phyloP scores from a whole-genome alignment of 2,888 invertebrate species.

The Amiota minor region DNA sequence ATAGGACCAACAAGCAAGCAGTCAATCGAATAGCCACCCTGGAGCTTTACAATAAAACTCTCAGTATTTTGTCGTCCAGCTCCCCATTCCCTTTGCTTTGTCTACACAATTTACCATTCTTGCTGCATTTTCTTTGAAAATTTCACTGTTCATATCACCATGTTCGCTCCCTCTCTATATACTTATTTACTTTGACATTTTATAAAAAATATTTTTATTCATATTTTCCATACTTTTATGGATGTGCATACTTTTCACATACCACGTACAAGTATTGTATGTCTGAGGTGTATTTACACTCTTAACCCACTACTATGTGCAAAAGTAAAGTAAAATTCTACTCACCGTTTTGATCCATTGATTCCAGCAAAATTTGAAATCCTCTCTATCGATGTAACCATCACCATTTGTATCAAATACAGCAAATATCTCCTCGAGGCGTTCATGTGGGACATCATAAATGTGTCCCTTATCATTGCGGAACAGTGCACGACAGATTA shows the following conservation, averaged over 20 bases:
- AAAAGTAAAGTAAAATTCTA: constrained; percentile 44
- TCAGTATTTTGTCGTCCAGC: too few species aligned
- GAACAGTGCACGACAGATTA: constrained; percentile 89
- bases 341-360: constrained; percentile 91
- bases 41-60: not conserved
- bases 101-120: not conserved
- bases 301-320: too few species aligned
- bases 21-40: not conserved
- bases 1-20: not conserved
- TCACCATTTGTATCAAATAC: constrained; percentile 87
- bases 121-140: too few species aligned
- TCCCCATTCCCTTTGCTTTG: not conserved
- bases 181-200: constrained; percentile 9
- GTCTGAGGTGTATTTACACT: not conserved
- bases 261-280: not conserved
- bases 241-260: not conserved
- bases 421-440: constrained; percentile 83
- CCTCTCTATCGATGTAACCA: constrained; percentile 85
- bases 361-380: constrained; percentile 91
- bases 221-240: not conserved
- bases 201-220: not conserved
- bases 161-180: not conserved
- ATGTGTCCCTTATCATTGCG: constrained; percentile 89
- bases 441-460: constrained; percentile 82
- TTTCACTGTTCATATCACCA: too few species aligned